Percentiles rank a stretch among this genome's conserved stretches.
These are phyloP conservation scores for Momotus momota DNA, from an alignment of 2,797 vertebrate genomes.

Conservation along the genomic window DNA sequence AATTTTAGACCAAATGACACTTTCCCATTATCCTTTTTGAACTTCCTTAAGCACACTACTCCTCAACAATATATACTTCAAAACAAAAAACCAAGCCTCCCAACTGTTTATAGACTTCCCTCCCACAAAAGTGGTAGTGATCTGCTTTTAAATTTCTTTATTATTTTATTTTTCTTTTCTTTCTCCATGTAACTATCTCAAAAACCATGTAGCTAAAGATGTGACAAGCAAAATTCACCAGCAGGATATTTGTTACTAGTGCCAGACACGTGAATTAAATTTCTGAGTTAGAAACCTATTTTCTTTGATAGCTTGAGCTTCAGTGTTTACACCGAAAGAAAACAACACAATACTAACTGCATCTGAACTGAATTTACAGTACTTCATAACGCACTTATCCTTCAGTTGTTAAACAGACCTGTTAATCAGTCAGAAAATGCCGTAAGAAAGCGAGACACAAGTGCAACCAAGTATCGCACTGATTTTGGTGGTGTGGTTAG, in stretches of 20 bases:
- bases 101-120: neutral
- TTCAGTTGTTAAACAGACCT: neutral
- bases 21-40: conserved; percentile 56
- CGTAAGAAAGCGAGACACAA: neutral
- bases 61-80: neutral
- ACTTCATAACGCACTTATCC: neutral
- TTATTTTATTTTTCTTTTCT: neutral
- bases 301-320: neutral
- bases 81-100: neutral
- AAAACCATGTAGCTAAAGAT: neutral
- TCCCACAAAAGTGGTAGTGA: neutral
- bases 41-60: conserved; percentile 50
- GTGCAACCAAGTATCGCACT: neutral
- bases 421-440: neutral
- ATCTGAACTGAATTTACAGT: conserved; percentile 19
- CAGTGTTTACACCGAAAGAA: neutral
- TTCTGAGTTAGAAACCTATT: conserved; percentile 1
- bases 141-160: neutral
- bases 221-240: neutral
- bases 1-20: conserved; percentile 57
- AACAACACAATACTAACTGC: neutral
- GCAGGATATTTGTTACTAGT: neutral
- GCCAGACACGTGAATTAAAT: neutral
- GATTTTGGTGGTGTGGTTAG: neutral
- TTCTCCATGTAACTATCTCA: neutral